Conservation (phyloP, 2,888 invertebrate species). For the Nomada fucata region DNA sequence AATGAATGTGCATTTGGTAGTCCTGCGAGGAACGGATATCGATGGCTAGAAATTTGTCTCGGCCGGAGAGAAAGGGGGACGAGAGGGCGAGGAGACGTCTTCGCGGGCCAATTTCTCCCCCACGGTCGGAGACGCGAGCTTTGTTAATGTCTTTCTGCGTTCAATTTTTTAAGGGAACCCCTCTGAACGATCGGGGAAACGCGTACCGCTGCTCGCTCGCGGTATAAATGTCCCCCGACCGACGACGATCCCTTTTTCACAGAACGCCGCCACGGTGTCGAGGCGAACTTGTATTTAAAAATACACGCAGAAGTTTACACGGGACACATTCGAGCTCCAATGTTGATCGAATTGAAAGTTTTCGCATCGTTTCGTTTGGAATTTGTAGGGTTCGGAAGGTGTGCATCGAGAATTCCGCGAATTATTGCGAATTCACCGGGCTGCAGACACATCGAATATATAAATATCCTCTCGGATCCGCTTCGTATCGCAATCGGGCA, state of each 20-base stretch:
- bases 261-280: too few species aligned
- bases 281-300: too few species aligned
- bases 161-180: constrained; percentile 22
- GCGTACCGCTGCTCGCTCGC: constrained; percentile 5
- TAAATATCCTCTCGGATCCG: too few species aligned
- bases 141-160: constrained; percentile 47
- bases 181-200: constrained; percentile 23
- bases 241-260: neutral
- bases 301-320: too few species aligned
- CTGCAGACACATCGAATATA: too few species aligned
- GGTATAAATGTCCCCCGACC: constrained; percentile 10
- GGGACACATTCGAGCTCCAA: too few species aligned
- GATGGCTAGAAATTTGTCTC: constrained; percentile 65
- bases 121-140: constrained; percentile 37
- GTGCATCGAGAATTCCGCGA: too few species aligned
- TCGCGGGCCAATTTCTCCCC: constrained; percentile 50
- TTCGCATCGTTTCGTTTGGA: too few species aligned
- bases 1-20: constrained; percentile 69
- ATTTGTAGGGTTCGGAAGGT: too few species aligned
- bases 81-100: constrained; percentile 22
- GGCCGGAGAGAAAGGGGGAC: neutral
- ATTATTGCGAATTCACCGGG: too few species aligned
- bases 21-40: constrained; percentile 55
- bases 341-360: too few species aligned
- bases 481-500: constrained; percentile 1